Evolutionary conservation across 1,140 invertebrate genomes (phyloP).

Genomic region (Phymastichus coffea): DNA sequence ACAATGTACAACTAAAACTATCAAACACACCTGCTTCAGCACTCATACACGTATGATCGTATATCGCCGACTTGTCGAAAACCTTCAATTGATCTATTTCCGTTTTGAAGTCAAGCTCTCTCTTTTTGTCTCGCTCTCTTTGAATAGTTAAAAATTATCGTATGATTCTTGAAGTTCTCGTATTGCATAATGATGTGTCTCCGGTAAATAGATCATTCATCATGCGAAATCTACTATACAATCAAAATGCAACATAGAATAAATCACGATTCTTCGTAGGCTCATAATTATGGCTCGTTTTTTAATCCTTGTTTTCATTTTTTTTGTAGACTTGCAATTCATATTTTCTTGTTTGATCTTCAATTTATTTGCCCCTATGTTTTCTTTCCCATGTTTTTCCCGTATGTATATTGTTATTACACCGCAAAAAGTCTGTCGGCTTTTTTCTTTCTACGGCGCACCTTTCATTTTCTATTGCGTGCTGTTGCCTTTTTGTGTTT

Average conservation of each 20-base stretch:
- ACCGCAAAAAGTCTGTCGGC: conserved; percentile 27
- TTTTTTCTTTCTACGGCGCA: conserved; percentile 32
- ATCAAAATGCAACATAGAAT: conserved; percentile 31
- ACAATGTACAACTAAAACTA: conserved; percentile 40
- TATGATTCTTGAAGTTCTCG: conserved; percentile 24
- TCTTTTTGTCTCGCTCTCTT: no score
- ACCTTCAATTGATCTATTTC: conserved; percentile 20
- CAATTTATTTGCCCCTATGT: conserved; percentile 4
- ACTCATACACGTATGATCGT: conserved; percentile 29
- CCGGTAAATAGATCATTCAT: conserved; percentile 12
- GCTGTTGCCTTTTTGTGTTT: conserved; percentile 48
- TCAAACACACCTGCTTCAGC: conserved; percentile 29
- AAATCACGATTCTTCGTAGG: conserved; percentile 23
- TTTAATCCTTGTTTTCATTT: conserved; percentile 19
- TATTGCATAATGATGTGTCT: conserved; percentile 35
- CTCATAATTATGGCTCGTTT: conserved; percentile 18
- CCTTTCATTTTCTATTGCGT: conserved; percentile 47
- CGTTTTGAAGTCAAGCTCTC: conserved; percentile 25
- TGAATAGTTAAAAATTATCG: conserved; percentile 25
- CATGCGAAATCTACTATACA: conserved; percentile 5
- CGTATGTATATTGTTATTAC: conserved; percentile 26
- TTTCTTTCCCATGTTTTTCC: no score
- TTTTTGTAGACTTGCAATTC: conserved; percentile 24
- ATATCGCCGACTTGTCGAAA: conserved; percentile 27
- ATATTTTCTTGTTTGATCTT: conserved; percentile 22